Conservation (phyloP, 2,888 invertebrate species). For the Amblyteles armatorius region DNA sequence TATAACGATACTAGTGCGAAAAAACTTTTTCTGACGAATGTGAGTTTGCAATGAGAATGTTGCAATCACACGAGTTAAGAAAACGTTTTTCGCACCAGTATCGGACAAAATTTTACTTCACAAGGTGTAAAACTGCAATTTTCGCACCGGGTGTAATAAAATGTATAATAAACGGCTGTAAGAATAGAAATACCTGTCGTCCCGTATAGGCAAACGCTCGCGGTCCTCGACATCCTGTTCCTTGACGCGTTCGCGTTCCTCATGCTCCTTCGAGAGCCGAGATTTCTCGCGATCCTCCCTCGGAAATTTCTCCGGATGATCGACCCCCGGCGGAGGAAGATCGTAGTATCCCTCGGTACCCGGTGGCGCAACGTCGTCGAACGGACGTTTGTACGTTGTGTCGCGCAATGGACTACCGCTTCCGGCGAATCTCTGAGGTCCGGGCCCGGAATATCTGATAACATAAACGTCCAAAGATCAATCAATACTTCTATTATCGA, state of each 20-base stretch:
- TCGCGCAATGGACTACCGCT: slow-evolving; percentile 75
- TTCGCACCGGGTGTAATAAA: no score
- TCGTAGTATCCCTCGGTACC: slow-evolving; percentile 85
- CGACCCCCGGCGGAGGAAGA: slow-evolving; percentile 82
- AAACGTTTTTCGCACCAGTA: no score
- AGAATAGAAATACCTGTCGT: slow-evolving; percentile 76
- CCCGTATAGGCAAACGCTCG: slow-evolving; percentile 77
- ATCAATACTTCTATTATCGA: slow-evolving; percentile 37
- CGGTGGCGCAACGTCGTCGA: slow-evolving; percentile 83
- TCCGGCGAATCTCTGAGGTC: slow-evolving; percentile 74
- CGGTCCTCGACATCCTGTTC: slow-evolving; percentile 80
- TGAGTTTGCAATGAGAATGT: no score
- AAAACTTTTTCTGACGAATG: no score
- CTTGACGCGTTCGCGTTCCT: slow-evolving; percentile 79
- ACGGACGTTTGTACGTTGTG: slow-evolving; percentile 78
- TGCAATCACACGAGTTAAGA: no score
- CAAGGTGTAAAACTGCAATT: no score
- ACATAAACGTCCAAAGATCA: slow-evolving; percentile 66
- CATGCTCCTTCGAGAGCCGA: slow-evolving; percentile 76
- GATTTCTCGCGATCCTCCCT: slow-evolving; percentile 78
- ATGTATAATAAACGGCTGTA: neutral
- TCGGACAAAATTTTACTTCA: no score
- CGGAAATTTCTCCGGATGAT: slow-evolving; percentile 78
- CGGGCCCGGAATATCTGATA: slow-evolving; percentile 81
- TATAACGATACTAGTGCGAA: no score